Conservation (phyloP, 2,797 vertebrate genomes). For the Hoplostethus atlanticus region DNA sequence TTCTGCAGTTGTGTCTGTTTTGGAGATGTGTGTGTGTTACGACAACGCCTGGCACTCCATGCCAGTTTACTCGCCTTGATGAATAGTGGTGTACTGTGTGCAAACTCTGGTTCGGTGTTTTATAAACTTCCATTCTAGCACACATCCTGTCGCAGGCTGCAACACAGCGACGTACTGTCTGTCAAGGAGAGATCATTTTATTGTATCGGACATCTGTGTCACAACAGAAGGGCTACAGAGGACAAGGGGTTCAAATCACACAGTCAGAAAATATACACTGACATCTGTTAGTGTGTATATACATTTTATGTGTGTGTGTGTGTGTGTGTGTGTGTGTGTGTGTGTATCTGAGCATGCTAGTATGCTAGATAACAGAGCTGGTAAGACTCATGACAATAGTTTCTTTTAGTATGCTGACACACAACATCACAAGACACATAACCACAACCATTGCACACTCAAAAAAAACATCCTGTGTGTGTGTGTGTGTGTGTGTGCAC, state of each 20-base stretch:
- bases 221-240: no score
- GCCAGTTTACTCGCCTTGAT: conserved; percentile 34
- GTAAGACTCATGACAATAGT: no score
- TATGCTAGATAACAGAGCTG: background rate
- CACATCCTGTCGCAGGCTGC: background rate
- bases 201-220: no score
- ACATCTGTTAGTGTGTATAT: background rate
- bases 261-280: no score
- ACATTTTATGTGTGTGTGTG: background rate
- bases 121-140: no score
- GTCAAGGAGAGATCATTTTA: no score
- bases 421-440: background rate
- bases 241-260: no score
- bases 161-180: no score
- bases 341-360: background rate
- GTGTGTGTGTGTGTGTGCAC: no score
- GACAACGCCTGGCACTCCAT: conserved; percentile 6
- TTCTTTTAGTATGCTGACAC: background rate
- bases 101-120: conserved; percentile 35
- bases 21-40: conserved; percentile 1
- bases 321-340: background rate
- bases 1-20: conserved; percentile 39
- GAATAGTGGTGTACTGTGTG: conserved; percentile 21
- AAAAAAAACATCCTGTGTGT: no score
- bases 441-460: no score